phyloP scores from a whole-genome alignment of 2,113 vertebrate species.

The Alethe castanea region DNA sequence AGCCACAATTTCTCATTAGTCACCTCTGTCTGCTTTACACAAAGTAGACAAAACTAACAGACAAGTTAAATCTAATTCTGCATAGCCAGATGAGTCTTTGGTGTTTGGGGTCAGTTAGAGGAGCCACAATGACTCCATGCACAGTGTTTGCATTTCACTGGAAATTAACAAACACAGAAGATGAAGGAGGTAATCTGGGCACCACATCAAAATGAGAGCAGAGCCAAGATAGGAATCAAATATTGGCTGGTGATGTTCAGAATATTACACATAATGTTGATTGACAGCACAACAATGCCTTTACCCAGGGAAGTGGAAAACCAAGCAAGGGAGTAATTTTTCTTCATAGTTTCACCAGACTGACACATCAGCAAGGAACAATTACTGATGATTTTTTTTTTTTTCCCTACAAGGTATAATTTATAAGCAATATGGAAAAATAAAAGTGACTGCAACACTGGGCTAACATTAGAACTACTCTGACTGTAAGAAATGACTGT shows the following conservation, averaged over 20 bases:
- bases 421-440: background rate
- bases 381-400: background rate
- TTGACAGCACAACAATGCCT: slow-evolving; percentile 35
- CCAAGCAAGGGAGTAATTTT: slow-evolving; percentile 36
- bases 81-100: background rate
- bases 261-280: slow-evolving; percentile 45
- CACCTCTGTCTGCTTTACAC: background rate
- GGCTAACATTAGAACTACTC: background rate
- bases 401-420: background rate
- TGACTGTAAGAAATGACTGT: background rate
- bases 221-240: slow-evolving; percentile 47
- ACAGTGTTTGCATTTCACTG: background rate
- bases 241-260: background rate
- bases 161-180: slow-evolving; percentile 24
- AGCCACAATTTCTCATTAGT: background rate
- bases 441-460: background rate
- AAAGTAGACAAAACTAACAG: background rate
- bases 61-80: background rate
- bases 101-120: background rate
- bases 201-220: slow-evolving; percentile 19
- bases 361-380: background rate
- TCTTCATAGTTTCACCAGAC: slow-evolving; percentile 15
- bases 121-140: background rate
- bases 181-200: slow-evolving; percentile 46
- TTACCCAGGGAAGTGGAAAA: slow-evolving; percentile 35